phyloP scores from a whole-genome alignment of 1,140 invertebrate genomes.

The Formica selysi region DNA sequence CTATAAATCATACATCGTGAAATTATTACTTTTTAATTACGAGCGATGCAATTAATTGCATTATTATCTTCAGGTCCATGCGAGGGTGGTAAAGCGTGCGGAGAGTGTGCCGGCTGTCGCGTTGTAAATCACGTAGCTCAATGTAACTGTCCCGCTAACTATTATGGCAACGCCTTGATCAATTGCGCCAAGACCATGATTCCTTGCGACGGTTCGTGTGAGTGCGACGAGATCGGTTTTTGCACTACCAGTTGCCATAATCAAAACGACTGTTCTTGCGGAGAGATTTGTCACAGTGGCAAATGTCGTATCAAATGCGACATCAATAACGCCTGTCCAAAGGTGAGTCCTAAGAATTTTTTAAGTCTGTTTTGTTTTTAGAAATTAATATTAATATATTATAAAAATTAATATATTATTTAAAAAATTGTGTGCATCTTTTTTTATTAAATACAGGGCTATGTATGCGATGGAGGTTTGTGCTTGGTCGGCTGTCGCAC shows the following conservation, averaged over 20 bases:
- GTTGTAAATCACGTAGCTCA: constrained; percentile 94
- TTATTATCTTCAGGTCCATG: constrained; percentile 91
- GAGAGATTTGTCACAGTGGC: constrained; percentile 89
- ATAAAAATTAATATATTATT: background rate
- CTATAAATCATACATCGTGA: background rate
- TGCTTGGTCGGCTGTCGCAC: constrained; percentile 92
- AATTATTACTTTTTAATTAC: constrained; percentile 17
- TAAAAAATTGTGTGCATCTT: background rate
- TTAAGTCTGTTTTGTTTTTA: background rate
- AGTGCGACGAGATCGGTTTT: constrained; percentile 93
- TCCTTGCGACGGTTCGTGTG: constrained; percentile 90
- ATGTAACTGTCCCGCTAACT: constrained; percentile 93
- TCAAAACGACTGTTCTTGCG: constrained; percentile 91
- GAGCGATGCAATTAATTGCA: background rate
- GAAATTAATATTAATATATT: constrained; percentile 18
- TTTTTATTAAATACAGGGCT: constrained; percentile 82
- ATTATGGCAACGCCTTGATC: constrained; percentile 92
- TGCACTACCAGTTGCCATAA: constrained; percentile 90
- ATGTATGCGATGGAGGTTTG: constrained; percentile 89
- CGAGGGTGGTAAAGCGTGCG: constrained; percentile 89
- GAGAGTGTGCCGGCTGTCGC: constrained; percentile 93
- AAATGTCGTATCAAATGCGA: constrained; percentile 90
- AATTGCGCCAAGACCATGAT: constrained; percentile 90
- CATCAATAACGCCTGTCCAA: constrained; percentile 83
- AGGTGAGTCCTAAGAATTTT: constrained; percentile 76